Conservation (phyloP, 2,113 vertebrate genomes). For the Forbesichthys papilliferus region DNA sequence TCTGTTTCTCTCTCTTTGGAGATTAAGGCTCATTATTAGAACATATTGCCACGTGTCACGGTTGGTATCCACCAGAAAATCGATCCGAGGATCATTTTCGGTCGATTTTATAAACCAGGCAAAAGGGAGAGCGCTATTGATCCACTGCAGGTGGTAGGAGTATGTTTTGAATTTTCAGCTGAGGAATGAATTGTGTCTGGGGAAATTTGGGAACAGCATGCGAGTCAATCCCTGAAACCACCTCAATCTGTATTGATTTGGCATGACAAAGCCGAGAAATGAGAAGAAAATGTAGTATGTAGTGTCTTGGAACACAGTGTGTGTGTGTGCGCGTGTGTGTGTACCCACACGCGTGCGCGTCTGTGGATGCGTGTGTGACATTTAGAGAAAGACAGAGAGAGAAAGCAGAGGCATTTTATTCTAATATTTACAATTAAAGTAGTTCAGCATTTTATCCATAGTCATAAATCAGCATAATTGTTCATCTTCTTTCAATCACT, state of each 20-base stretch:
- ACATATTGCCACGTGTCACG: slow-evolving; percentile 12
- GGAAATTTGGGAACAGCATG: slow-evolving; percentile 59
- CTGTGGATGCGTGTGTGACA: neutral
- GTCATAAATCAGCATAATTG: neutral
- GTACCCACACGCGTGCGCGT: neutral
- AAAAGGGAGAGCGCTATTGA: slow-evolving; percentile 50
- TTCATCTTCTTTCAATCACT: neutral
- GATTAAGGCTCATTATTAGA: slow-evolving; percentile 1
- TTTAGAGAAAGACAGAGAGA: neutral
- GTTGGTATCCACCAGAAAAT: slow-evolving; percentile 12
- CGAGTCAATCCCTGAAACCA: slow-evolving; percentile 52
- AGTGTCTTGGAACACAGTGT: neutral
- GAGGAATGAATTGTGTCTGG: slow-evolving; percentile 53
- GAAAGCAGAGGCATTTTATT: neutral
- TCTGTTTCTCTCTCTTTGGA: neutral
- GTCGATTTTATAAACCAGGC: slow-evolving; percentile 36
- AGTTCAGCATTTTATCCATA: neutral
- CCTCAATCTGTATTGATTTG: slow-evolving; percentile 64
- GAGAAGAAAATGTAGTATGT: neutral
- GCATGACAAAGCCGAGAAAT: slow-evolving; percentile 13
- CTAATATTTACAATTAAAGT: neutral
- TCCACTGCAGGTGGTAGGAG: slow-evolving; percentile 31
- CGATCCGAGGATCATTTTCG: slow-evolving; percentile 4
- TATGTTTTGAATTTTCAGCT: slow-evolving; percentile 43
- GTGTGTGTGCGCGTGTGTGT: neutral